Conservation (phyloP, 2,797 vertebrate species). For the Lepilemur septentrionalis region DNA sequence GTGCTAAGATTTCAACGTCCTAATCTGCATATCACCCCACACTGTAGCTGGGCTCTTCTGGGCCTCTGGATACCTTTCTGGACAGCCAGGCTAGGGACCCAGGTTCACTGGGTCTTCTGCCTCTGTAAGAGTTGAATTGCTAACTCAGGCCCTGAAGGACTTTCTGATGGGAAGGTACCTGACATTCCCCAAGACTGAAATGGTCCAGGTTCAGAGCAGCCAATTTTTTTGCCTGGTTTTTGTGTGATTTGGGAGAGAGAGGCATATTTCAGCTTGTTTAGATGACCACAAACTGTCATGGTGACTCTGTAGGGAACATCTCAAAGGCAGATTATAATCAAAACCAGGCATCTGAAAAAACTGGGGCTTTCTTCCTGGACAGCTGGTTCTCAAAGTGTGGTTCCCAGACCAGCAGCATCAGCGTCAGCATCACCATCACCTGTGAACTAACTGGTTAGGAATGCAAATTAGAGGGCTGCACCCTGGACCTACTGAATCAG, state of each 20-base stretch:
- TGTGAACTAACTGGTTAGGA: neutral
- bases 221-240: neutral
- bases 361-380: neutral
- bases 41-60: neutral
- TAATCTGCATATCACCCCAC: neutral
- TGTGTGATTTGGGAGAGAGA: neutral
- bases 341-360: constrained; percentile 29
- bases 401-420: neutral
- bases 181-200: neutral
- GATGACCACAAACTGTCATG: neutral
- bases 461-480: neutral
- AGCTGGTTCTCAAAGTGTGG: neutral
- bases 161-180: constrained; percentile 25
- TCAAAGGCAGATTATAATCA: constrained; percentile 14
- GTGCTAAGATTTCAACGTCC: neutral
- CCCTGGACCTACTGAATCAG: neutral
- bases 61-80: neutral
- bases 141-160: neutral
- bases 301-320: neutral
- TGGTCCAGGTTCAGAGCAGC: neutral
- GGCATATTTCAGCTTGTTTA: constrained; percentile 46
- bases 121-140: constrained; percentile 43
- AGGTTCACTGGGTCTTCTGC: neutral
- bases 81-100: neutral
- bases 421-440: neutral